Conservation (phyloP, 2,888 invertebrate genomes). For the Eupsilia transversa region DNA sequence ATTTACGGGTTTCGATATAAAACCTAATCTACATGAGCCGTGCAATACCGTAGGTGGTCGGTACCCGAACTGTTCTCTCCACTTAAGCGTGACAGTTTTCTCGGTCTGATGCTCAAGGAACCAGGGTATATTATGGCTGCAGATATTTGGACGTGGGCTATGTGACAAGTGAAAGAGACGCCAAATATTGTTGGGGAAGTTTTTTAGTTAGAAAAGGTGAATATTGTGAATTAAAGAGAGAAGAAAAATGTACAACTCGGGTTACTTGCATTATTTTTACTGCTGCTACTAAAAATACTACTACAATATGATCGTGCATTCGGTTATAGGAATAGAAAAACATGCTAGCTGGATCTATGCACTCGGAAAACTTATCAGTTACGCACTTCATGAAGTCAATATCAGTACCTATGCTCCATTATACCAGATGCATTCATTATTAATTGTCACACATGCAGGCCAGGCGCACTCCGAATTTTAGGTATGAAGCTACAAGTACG, state of each 20-base stretch:
- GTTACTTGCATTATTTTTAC: too few species aligned
- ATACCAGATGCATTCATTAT: background rate
- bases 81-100: conserved; percentile 64
- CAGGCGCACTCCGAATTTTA: too few species aligned
- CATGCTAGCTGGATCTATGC: background rate
- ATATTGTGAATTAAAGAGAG: background rate
- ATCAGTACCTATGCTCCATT: background rate
- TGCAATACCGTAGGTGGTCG: conserved; percentile 47
- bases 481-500: too few species aligned
- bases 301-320: too few species aligned
- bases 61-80: conserved; percentile 33
- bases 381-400: too few species aligned
- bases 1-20: conserved; percentile 35
- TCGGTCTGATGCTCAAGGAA: conserved; percentile 61
- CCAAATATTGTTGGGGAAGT: background rate
- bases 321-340: background rate
- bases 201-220: background rate
- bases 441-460: too few species aligned
- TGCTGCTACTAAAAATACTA: too few species aligned
- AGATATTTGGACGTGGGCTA: conserved; percentile 29
- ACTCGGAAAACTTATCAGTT: too few species aligned
- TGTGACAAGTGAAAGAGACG: background rate
- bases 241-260: background rate
- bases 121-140: conserved; percentile 45
- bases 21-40: conserved; percentile 21